Evolutionary conservation across 2,797 vertebrate species (phyloP).

Genomic region (Chiloscyllium punctatum): DNA sequence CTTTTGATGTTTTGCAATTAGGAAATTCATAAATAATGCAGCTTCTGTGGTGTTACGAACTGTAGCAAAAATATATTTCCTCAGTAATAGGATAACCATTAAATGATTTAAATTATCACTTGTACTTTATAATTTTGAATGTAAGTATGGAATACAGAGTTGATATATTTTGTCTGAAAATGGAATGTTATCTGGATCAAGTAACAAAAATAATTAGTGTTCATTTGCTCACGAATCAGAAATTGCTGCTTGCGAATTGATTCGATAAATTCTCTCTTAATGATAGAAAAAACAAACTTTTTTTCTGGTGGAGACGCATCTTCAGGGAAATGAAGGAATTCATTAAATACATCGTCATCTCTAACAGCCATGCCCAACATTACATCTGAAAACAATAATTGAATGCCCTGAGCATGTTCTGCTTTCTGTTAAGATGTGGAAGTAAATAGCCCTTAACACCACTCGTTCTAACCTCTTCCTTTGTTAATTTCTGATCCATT

Average conservation of each 20-base stretch:
- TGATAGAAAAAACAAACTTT: not conserved
- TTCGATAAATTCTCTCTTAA: not conserved
- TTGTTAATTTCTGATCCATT: not conserved
- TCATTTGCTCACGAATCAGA: not conserved
- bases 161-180: not conserved
- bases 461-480: not conserved
- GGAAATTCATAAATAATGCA: slow-evolving; percentile 58
- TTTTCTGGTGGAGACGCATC: not conserved
- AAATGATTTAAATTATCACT: not conserved
- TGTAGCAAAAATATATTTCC: not conserved
- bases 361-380: not conserved
- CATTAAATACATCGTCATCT: not conserved
- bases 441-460: not conserved
- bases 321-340: not conserved
- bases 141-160: not conserved
- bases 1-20: slow-evolving; percentile 71
- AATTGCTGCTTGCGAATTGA: not conserved
- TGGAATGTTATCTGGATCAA: not conserved
- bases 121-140: not conserved
- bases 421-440: not conserved
- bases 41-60: slow-evolving; percentile 52
- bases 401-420: not conserved
- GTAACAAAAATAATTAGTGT: not conserved
- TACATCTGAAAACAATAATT: slow-evolving; percentile 8
- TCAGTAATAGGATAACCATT: not conserved